Evolutionary conservation across 2,888 invertebrate species (phyloP), one percentile per base, ranked within the genome.

Genomic region (Helicoverpa assulta): DNA sequence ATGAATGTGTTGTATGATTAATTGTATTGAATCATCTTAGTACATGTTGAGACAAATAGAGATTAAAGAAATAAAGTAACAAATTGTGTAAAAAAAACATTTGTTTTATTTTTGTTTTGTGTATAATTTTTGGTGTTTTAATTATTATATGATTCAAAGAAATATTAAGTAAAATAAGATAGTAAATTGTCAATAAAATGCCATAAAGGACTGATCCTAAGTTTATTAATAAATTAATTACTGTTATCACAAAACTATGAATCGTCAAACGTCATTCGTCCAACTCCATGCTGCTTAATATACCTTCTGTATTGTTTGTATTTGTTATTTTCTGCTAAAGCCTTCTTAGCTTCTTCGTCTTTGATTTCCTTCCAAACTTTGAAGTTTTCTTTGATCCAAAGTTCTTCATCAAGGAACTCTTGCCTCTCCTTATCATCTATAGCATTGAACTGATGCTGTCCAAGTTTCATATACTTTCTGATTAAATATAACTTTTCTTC

Each of bases 181-280:
- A 68, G 61, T 61, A 70, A 69, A 66, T 26, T 33, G 54, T 73
- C 60, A 81, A 67, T 67, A 71, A 74, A 81, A 70, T 71, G 67
- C 71, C 53, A 66, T 37, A 18, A 33, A 57, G 29, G 59, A 67
- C 63, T 77, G 74, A 73, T 77, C 67, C 70, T 80, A 76, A 56
- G 63, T 68, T 67, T 78, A 71, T 79, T 69, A 73, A 77, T 76
- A 79, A 78, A 67, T 82, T 73, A 53, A 63, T 66, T 18, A 60
- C 16, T 60, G 67, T 6, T 64, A 69, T 73, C 75, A 73, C 33
- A 62, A 59, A 69, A 52, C 73, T 82, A 83, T 37, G 97, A 98
- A 89, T 98, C 98, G 85, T 98, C 98, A 91, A 99, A 99, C n/a
- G 98, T 98, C 96, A 99, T 98, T 87, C 99, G 96, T 0, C 98